Percentiles rank a stretch among this genome's conserved stretches.
These are phyloP conservation scores for Willisornis vidua DNA, from an alignment of 2,113 vertebrate species.

Conservation along the genomic window DNA sequence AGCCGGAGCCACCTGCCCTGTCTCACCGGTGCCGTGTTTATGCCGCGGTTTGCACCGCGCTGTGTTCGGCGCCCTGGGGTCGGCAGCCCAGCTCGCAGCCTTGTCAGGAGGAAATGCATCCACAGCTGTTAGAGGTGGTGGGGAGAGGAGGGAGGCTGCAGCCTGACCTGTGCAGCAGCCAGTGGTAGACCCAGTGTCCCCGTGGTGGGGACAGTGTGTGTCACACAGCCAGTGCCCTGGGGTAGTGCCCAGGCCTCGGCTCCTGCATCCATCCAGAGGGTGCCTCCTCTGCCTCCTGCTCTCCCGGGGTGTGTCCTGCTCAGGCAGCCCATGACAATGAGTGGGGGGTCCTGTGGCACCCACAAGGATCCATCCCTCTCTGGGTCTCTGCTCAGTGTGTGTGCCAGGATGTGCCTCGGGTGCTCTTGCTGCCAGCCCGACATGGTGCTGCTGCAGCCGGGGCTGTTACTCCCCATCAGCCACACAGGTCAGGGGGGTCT, in stretches of 20 bases:
- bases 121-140: not conserved
- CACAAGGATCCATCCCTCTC: accelerated
- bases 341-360: not conserved
- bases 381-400: accelerated
- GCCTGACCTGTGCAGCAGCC: not conserved
- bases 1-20: not conserved
- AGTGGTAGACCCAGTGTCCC: not conserved
- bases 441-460: accelerated
- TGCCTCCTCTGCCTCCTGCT: not conserved
- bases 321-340: not conserved
- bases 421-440: not conserved
- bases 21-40: not conserved
- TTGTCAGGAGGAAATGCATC: not conserved
- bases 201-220: not conserved
- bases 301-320: not conserved
- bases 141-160: not conserved
- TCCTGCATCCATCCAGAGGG: too few species aligned
- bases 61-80: not conserved
- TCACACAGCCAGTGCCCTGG: accelerated
- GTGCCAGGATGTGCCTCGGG: not conserved
- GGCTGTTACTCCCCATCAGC: not conserved
- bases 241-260: not conserved
- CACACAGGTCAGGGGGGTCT: not conserved
- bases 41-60: not conserved
- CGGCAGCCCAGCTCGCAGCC: not conserved